Evolutionary conservation across 2,888 invertebrate genomes (phyloP).

Genomic region (Flabesymbios commensalis): DNA sequence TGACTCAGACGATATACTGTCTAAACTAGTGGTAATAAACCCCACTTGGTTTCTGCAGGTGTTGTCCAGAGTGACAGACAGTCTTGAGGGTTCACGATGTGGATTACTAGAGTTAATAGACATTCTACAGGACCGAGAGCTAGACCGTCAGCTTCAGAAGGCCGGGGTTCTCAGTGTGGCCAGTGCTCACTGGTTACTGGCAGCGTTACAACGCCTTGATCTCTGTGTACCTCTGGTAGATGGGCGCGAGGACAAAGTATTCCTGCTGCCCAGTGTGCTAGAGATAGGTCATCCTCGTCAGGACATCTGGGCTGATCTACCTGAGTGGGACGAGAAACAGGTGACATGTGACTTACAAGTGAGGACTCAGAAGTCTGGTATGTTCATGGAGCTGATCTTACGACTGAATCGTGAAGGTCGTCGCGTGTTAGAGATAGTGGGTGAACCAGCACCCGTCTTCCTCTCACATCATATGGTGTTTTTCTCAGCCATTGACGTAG

Average conservation of each 20-base stretch:
- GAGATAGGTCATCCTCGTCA: conserved; percentile 35
- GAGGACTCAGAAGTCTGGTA: conserved; percentile 28
- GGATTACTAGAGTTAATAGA: conserved; percentile 25
- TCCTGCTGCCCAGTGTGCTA: conserved; percentile 34
- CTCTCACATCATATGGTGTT: conserved; percentile 40
- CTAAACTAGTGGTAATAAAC: conserved; percentile 37
- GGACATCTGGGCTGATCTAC: conserved; percentile 41
- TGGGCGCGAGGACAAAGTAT: conserved; percentile 20
- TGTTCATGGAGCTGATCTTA: conserved; percentile 37
- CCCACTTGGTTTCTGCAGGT: conserved; percentile 38
- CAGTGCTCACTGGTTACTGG: conserved; percentile 38
- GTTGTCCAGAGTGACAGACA: conserved; percentile 27
- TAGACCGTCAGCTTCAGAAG: conserved; percentile 36
- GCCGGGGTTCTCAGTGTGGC: conserved; percentile 16
- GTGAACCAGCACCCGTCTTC: conserved; percentile 38
- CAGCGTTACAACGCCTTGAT: conserved; percentile 35
- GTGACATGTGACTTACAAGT: conserved; percentile 39
- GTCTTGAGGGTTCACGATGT: conserved; percentile 24
- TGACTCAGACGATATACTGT: conserved; percentile 32
- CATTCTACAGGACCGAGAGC: conserved; percentile 33
- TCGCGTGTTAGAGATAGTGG: conserved; percentile 31
- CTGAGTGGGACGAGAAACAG: conserved; percentile 43
- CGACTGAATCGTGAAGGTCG: conserved; percentile 33
- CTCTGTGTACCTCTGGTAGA: conserved; percentile 32
- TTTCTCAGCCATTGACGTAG: conserved; percentile 36